Base-by-base conservation (phyloP, 2,797 vertebrate species). In the Gobio occitaniae region DNA sequence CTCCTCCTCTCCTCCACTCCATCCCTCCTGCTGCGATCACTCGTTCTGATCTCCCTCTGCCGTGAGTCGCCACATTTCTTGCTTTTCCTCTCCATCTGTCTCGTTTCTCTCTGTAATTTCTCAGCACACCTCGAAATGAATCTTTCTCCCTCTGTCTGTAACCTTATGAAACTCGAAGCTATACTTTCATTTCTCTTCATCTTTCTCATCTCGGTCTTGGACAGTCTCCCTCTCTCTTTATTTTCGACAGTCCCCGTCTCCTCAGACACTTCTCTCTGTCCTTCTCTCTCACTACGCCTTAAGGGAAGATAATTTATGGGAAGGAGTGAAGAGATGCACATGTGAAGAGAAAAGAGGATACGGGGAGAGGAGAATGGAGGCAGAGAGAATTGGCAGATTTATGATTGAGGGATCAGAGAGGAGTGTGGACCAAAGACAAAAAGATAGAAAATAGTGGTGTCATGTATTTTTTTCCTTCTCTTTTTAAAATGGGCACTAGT, bases 1-100 rank as follows among this genome's bases (percentile, higher is more conserved):
- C 92, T 90, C 90, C 92, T 90, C 86, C 89, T 90, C 91, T 86
- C 82, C 90, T 91, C 88, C 85, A 89, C 92, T 89, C 87, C 91
- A 83, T 88, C 87, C 48, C 89, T 91, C 86, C 83, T 91, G 65
- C 47, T 90, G 61, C 83, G 85, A 29, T 80, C 82, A 25, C 69
- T 88, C 65, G 78, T 92, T 78, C 89, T 92, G 84, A 80, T 91
- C 78, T 90, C 86, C 38, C 86, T 91, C 74, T 83, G 88, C 82
- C 66, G 91, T 92, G 91, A 92, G 91, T 91, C 75, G 25, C 29
- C 50, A 54, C 44, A 74, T 70, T 77, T 36, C 44, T 47, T 29
- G 70, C 29, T 84, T 63, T 84, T 8, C 63, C 66, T 81, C 63
- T 78, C 66, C 36, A 68, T 86, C 68, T 44, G 21, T 65, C 70